A percentile compares a stretch with the other conserved stretches of the same genome.
These are phyloP conservation scores for Probosciger aterrimus DNA, from an alignment of 2,113 vertebrate genomes.

Conservation along the genomic window DNA sequence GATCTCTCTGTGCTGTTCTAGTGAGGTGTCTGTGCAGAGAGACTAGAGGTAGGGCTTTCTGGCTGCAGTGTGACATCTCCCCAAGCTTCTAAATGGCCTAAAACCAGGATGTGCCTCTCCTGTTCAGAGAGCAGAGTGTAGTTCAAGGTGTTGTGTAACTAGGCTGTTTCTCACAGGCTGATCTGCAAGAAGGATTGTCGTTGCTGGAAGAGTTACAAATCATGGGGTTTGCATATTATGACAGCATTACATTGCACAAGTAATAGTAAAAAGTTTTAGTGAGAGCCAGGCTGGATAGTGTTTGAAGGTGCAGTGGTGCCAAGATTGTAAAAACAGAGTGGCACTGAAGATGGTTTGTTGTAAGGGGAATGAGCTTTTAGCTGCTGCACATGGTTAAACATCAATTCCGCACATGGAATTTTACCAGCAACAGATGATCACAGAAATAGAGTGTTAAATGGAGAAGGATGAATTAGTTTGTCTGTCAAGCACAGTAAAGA, in stretches of 20 bases:
- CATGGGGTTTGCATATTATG: not conserved
- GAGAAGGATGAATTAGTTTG: not conserved
- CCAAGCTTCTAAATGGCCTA: not conserved
- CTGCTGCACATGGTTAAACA: not conserved
- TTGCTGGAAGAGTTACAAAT: not conserved
- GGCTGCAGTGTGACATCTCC: not conserved
- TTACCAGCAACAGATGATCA: not conserved
- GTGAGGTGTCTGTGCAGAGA: not conserved
- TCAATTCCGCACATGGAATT: accelerated
- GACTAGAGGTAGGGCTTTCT: not conserved
- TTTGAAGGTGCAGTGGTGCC: not conserved
- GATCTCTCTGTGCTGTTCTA: not conserved
- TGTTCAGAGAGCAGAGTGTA: not conserved
- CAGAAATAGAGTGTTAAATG: not conserved
- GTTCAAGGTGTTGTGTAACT: not conserved
- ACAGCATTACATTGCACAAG: not conserved
- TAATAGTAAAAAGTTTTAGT: not conserved
- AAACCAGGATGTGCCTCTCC: not conserved
- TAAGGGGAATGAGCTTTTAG: not conserved
- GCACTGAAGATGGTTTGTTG: not conserved
- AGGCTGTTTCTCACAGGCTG: not conserved
- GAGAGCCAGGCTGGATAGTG: not conserved
- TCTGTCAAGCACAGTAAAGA: not conserved
- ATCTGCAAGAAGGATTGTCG: not conserved
- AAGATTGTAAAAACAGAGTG: not conserved